These are phyloP conservation scores for Microplitis mediator DNA, from an alignment of 1,140 invertebrate genomes.

Conservation along the genomic window DNA sequence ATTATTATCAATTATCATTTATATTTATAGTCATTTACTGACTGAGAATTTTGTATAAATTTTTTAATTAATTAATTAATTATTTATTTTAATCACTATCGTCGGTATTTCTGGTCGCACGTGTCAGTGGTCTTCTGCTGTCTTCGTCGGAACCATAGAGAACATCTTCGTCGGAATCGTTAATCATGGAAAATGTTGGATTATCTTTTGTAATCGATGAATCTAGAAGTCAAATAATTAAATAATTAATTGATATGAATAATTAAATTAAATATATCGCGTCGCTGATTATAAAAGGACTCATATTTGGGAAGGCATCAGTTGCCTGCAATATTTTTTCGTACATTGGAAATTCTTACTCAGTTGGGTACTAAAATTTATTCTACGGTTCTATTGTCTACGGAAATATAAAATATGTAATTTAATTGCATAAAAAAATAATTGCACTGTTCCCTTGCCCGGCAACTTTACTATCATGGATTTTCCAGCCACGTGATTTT, in stretches of 20 bases:
- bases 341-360: too few relatives aligned
- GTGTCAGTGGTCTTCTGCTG: constrained; percentile 75
- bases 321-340: too few relatives aligned
- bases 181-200: constrained; percentile 96
- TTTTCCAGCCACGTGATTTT: too few relatives aligned
- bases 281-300: too few relatives aligned
- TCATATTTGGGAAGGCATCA: too few relatives aligned
- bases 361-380: too few relatives aligned
- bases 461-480: background rate
- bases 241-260: constrained; percentile 14
- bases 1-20: background rate
- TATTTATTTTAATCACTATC: constrained; percentile 67
- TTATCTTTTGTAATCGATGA: constrained; percentile 93
- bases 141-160: constrained; percentile 94
- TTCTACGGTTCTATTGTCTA: too few relatives aligned
- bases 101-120: constrained; percentile 67
- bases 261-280: too few relatives aligned
- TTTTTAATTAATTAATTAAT: background rate
- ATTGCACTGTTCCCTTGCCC: too few relatives aligned
- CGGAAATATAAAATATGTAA: too few relatives aligned
- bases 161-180: constrained; percentile 97
- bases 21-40: background rate
- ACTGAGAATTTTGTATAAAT: too few relatives aligned
- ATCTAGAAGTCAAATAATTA: constrained; percentile 66
- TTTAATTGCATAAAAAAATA: too few relatives aligned